A percentile compares a stretch with the other conserved stretches of the same genome.
These are phyloP conservation scores for Anthopleura sola DNA, from an alignment of 64 coral and sea anemone genomes.

Conservation along the genomic window DNA sequence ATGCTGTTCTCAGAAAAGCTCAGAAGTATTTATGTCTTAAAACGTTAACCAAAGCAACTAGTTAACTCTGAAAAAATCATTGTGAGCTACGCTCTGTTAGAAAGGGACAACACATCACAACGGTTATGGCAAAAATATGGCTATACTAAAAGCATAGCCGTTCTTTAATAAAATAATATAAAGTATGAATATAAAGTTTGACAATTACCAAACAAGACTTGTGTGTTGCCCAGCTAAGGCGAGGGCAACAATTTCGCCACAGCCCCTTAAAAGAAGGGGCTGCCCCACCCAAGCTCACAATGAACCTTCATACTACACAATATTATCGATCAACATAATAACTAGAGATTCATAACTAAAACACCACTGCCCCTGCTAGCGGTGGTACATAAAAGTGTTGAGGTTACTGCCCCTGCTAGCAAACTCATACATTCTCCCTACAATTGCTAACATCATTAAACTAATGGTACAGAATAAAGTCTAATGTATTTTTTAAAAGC, in stretches of 20 bases:
- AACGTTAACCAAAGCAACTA: no score
- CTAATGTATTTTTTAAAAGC: slow-evolving; percentile 39
- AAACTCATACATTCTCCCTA: no score
- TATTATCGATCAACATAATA: background rate
- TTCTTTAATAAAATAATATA: no score
- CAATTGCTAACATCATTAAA: background rate
- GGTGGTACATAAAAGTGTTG: background rate
- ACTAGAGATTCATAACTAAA: background rate
- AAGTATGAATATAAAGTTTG: no score
- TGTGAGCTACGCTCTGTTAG: no score
- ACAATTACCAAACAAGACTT: no score
- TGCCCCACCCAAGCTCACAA: slow-evolving; percentile 9
- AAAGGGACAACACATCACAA: no score
- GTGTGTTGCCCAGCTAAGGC: background rate
- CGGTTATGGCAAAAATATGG: no score
- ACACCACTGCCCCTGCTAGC: background rate
- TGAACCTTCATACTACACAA: background rate
- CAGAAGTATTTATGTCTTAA: no score
- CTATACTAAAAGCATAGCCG: no score
- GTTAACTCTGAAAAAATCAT: no score
- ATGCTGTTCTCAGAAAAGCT: no score
- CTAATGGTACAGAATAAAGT: background rate
- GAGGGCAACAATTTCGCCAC: slow-evolving; percentile 3
- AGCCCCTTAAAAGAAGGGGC: background rate
- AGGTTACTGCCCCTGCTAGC: slow-evolving; percentile 20